Evolutionary conservation across 2,113 vertebrate genomes (phyloP), one percentile per base, ranked within the genome.

Genomic region (Pterophyllum scalare): DNA sequence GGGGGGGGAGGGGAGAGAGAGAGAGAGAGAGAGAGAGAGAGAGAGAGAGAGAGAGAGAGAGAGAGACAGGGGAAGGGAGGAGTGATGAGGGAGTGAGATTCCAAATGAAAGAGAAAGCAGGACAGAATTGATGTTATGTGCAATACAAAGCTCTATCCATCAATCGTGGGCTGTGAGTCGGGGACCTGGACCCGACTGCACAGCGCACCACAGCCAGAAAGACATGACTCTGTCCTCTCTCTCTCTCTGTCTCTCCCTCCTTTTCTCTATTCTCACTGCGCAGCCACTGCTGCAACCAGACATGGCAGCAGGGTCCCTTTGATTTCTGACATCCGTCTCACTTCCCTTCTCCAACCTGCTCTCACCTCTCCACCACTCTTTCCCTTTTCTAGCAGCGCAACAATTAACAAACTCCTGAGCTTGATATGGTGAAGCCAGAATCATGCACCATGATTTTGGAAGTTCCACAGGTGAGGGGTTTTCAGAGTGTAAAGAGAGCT

Each of bases 91-190:
- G 67, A 92, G 87, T 61, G 57, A 75, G 62, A 87, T 83, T 82
- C 79, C 17, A 89, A 93, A 94, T 83, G 77, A 91, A 93, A 89
- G 81, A 93, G 79, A 91, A 94, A 92, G 87, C 76, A 72, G 93
- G 80, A 92, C 86, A 96, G 91, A 77, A 94, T 46, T 88, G 88
- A 95, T 93, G 77, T 87, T 89, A 91, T 82, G 88, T 89, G 83
- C 86, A 80, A 88, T 70, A 85, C 82, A 90, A 82, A 80, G 83
- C 81, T 93, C 80, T 88, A 94, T 84, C 81, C 75, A 91, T 92
- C 83, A 67, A 83, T 93, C 93, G 89, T n/a, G 38, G 77, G 62
- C 81, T 89, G 77, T 80, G 92, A 94, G 84, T 59, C 58, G 82
- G 72, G 79, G 82, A 79, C 82, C 91, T 64, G 70, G 26, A 77